Evolutionary conservation across 2,888 invertebrate species (phyloP).

Genomic region (Drosophila kanekoi): DNA sequence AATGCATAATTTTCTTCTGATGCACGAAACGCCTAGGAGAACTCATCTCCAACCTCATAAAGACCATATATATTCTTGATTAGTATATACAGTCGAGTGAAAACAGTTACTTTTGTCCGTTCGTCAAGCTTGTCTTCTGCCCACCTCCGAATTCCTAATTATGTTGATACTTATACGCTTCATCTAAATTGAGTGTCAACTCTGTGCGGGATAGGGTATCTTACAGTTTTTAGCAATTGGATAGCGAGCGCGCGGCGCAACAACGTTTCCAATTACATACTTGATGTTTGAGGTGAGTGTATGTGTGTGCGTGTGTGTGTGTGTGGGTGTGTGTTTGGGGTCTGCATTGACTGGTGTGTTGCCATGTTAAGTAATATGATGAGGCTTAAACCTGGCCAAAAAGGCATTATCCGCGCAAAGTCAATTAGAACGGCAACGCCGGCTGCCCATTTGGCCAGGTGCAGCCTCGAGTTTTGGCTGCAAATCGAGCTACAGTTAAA

Average conservation of each 20-base stretch:
- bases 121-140: too few species aligned
- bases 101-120: too few species aligned
- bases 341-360: slow-evolving; percentile 15
- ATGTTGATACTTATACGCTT: background rate
- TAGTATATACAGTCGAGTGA: too few species aligned
- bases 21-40: too few species aligned
- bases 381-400: slow-evolving; percentile 75
- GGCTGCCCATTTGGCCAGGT: slow-evolving; percentile 9
- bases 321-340: slow-evolving; percentile 5
- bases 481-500: slow-evolving; percentile 1
- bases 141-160: too few species aligned
- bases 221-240: slow-evolving; percentile 39
- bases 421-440: slow-evolving; percentile 63
- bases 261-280: slow-evolving; percentile 49
- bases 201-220: slow-evolving; percentile 29
- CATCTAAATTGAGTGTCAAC: background rate
- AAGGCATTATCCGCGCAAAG: slow-evolving; percentile 73
- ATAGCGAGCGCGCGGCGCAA: slow-evolving; percentile 15
- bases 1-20: too few species aligned
- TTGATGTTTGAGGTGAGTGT: slow-evolving; percentile 27
- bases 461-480: background rate
- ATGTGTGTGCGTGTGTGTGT: slow-evolving; percentile 8
- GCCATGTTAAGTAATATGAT: slow-evolving; percentile 75
- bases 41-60: too few species aligned
- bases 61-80: too few species aligned